Percentiles rank a stretch among this genome's conserved stretches.
phyloP scores from a whole-genome alignment of 2,113 vertebrate species.

The Ceyx cyanopectus region DNA sequence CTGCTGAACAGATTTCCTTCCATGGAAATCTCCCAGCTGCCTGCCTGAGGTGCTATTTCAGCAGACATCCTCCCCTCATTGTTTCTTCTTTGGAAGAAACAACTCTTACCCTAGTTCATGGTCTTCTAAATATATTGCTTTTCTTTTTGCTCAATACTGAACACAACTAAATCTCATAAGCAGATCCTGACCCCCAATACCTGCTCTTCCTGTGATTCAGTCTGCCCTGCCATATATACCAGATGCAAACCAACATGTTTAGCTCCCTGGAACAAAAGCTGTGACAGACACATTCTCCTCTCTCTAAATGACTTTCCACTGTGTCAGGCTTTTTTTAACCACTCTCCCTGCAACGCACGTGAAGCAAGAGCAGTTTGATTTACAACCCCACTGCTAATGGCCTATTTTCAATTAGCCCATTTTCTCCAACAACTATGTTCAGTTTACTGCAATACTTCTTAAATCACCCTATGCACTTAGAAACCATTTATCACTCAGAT shows the following conservation, averaged over 20 bases:
- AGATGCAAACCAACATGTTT: not conserved
- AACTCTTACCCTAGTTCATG: not conserved
- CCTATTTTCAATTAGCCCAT: not conserved
- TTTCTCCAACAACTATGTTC: not conserved
- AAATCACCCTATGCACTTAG: not conserved
- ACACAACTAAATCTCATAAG: conserved; percentile 11
- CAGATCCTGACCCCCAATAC: not conserved
- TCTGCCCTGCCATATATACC: not conserved
- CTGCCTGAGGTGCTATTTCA: not conserved
- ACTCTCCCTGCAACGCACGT: not conserved
- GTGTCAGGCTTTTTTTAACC: not conserved
- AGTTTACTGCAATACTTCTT: not conserved
- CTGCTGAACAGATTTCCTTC: conserved; percentile 50
- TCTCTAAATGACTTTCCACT: not conserved
- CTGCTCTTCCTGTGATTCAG: conserved; percentile 56
- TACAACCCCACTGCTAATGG: not conserved
- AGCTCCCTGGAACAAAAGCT: conserved; percentile 19
- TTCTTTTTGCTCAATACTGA: conserved; percentile 11
- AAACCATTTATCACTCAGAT: not conserved
- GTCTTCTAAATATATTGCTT: conserved; percentile 47
- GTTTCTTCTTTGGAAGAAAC: conserved; percentile 36
- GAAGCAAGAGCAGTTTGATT: not conserved
- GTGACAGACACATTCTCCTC: not conserved
- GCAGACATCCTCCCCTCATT: conserved; percentile 52
- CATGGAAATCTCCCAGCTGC: conserved; percentile 4